phyloP scores from a whole-genome alignment of 2,113 vertebrate species.

The Maccullochella peelii region DNA sequence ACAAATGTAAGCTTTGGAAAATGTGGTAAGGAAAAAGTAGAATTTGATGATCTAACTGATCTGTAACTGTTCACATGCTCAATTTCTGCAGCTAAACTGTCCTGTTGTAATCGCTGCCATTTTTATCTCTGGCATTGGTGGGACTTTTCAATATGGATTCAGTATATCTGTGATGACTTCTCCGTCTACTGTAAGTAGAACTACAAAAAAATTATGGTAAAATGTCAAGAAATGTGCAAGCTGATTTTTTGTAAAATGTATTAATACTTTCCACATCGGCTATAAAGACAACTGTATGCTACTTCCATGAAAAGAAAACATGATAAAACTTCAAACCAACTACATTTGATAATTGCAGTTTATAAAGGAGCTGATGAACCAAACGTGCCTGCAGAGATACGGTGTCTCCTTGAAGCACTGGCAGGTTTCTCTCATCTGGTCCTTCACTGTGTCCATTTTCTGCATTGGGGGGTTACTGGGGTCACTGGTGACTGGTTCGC shows the following conservation, averaged over 20 bases:
- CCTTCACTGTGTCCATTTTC: constrained; percentile 82
- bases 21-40: background rate
- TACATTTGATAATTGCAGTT: constrained; percentile 62
- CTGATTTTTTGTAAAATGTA: background rate
- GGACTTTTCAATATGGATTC: constrained; percentile 88
- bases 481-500: constrained; percentile 23
- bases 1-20: background rate
- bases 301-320: background rate
- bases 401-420: constrained; percentile 60
- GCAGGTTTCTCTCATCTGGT: constrained; percentile 83
- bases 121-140: constrained; percentile 85
- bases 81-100: constrained; percentile 69
- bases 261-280: background rate
- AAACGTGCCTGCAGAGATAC: constrained; percentile 77
- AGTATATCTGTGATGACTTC: constrained; percentile 86
- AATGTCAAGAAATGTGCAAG: background rate
- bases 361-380: constrained; percentile 82
- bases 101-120: constrained; percentile 74
- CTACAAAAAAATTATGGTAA: background rate
- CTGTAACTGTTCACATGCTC: background rate
- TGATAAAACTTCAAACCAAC: background rate
- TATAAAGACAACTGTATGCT: background rate
- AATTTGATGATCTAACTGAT: background rate
- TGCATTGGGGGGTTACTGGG: constrained; percentile 81
- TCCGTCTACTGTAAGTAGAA: constrained; percentile 84